Evolutionary conservation across 1,140 invertebrate genomes (phyloP).

Genomic region (Brachionus koreanus): DNA sequence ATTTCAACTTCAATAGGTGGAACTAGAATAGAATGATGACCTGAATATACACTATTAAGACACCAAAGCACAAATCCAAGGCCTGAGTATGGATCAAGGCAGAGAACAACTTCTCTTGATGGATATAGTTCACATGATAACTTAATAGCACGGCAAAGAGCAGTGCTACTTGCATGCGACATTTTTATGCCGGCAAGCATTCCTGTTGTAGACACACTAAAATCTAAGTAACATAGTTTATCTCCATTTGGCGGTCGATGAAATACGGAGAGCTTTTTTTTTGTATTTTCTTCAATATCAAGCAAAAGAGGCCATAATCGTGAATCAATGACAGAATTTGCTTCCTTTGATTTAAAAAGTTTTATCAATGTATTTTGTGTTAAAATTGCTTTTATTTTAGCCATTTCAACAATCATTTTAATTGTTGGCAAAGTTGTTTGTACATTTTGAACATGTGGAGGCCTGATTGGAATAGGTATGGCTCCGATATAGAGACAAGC

Average conservation of each 20-base stretch:
- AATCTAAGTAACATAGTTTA: slow-evolving; percentile 93
- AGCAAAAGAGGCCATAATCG: slow-evolving; percentile 41
- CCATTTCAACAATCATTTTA: slow-evolving; percentile 57
- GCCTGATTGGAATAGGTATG: slow-evolving; percentile 94
- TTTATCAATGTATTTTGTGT: not conserved
- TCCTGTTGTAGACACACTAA: slow-evolving; percentile 93
- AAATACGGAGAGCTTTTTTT: slow-evolving; percentile 56
- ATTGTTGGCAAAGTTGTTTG: slow-evolving; percentile 92
- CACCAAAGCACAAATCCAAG: slow-evolving; percentile 97
- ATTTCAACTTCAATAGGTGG: slow-evolving; percentile 95
- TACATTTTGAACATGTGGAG: slow-evolving; percentile 94
- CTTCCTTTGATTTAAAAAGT: slow-evolving; percentile 66
- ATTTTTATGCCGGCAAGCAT: slow-evolving; percentile 85
- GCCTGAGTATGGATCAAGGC: slow-evolving; percentile 95
- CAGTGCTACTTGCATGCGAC: slow-evolving; percentile 85
- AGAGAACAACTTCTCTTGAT: slow-evolving; percentile 89
- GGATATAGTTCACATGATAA: slow-evolving; percentile 97
- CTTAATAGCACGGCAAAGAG: slow-evolving; percentile 91
- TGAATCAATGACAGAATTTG: slow-evolving; percentile 82
- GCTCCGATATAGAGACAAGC: slow-evolving; percentile 94
- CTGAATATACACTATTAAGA: slow-evolving; percentile 93
- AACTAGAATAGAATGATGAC: slow-evolving; percentile 96
- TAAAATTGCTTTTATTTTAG: slow-evolving; percentile 10
- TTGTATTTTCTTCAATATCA: slow-evolving; percentile 42
- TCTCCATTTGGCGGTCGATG: slow-evolving; percentile 82